These are phyloP conservation scores for Conchocele bisecta DNA, from an alignment of 2,888 invertebrate species.

Conservation along the genomic window DNA sequence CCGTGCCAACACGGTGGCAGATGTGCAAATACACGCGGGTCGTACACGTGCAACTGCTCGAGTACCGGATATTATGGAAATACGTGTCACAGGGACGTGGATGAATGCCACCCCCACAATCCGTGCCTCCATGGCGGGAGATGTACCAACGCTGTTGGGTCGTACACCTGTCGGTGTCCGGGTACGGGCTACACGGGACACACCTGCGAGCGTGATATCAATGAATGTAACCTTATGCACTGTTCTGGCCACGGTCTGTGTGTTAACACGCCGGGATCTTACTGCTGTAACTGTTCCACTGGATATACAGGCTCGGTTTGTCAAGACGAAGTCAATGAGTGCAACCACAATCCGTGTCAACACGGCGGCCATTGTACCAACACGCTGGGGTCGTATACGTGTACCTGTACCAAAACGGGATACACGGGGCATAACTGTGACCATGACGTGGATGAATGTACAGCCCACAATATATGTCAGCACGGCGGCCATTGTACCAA, in stretches of 20 bases:
- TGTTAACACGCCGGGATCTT: constrained; percentile 8
- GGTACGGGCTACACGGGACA: background rate
- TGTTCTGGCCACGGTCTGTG: too few species aligned
- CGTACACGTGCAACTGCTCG: constrained; percentile 1
- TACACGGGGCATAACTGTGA: constrained; percentile 11
- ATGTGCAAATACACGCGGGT: too few species aligned
- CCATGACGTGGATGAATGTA: constrained; percentile 31
- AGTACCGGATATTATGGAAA: background rate
- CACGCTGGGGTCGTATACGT: background rate
- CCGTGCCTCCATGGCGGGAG: constrained; percentile 1
- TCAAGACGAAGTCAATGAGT: background rate
- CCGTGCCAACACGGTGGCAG: constrained; percentile 1
- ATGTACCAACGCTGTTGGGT: background rate
- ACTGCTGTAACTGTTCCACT: constrained; percentile 5
- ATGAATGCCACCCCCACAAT: background rate
- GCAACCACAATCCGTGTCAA: background rate
- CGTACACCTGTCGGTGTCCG: background rate
- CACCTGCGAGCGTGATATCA: constrained; percentile 4
- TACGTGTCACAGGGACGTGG: background rate
- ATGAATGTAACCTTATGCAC: background rate
- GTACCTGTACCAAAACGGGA: constrained; percentile 16
- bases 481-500: constrained; percentile 25
- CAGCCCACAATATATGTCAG: background rate
- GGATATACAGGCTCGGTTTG: background rate
- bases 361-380: background rate